These are phyloP conservation scores for Cephalopachus bancanus DNA, from an alignment of 2,797 vertebrate genomes.

Conservation along the genomic window DNA sequence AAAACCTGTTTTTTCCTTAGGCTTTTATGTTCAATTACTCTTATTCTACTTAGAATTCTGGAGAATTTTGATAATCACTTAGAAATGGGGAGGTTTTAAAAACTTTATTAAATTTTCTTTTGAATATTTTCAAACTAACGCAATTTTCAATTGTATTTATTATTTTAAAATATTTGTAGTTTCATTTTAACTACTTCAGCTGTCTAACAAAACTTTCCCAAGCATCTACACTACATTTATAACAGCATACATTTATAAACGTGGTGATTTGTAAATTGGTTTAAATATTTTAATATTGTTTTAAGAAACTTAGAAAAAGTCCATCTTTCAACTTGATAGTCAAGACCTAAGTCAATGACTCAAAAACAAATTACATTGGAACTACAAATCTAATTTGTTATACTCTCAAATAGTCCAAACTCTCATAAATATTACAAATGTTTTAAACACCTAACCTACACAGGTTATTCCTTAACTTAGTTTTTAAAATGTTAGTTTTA, in stretches of 20 bases:
- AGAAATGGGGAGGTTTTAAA: not conserved
- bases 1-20: not conserved
- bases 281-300: not conserved
- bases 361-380: not conserved
- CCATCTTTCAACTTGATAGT: not conserved
- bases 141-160: not conserved
- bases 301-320: not conserved
- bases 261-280: not conserved
- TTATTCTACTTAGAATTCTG: not conserved
- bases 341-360: not conserved
- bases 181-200: not conserved
- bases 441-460: not conserved
- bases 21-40: not conserved
- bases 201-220: not conserved
- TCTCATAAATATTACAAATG: not conserved
- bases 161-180: not conserved
- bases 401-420: not conserved
- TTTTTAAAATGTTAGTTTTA: too few species aligned
- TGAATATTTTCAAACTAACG: not conserved
- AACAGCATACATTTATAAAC: not conserved
- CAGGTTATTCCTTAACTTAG: not conserved
- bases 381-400: too few species aligned
- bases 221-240: too few species aligned
- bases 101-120: not conserved
- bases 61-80: not conserved